Conservation (phyloP, 2,113 vertebrate species). For the Tylochromis polylepis region DNA sequence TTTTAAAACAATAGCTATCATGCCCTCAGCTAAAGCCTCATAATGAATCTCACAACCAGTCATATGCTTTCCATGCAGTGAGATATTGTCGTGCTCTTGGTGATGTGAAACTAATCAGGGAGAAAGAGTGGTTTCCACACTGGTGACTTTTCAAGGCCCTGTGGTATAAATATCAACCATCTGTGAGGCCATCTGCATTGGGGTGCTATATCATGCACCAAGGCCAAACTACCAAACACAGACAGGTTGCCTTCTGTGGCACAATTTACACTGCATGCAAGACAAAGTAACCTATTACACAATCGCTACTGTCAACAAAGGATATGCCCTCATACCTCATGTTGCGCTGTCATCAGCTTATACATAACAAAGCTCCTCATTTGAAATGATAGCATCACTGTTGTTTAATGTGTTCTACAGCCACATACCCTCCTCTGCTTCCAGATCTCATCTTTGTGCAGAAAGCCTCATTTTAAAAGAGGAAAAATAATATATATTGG, state of each 20-base stretch:
- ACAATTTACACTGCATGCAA: slow-evolving; percentile 12
- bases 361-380: slow-evolving; percentile 3
- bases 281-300: slow-evolving; percentile 13
- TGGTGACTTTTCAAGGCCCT: slow-evolving; percentile 67
- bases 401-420: not conserved
- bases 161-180: slow-evolving; percentile 77
- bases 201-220: slow-evolving; percentile 66
- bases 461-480: not conserved
- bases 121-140: slow-evolving; percentile 67
- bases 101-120: slow-evolving; percentile 65
- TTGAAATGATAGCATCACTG: not conserved
- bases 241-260: slow-evolving; percentile 53
- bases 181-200: slow-evolving; percentile 78
- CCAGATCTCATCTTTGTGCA: not conserved
- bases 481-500: not conserved
- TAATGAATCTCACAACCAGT: not conserved
- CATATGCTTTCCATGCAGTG: not conserved
- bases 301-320: slow-evolving; percentile 6
- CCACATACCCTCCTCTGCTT: not conserved
- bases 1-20: not conserved
- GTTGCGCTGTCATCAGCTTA: not conserved
- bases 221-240: slow-evolving; percentile 68
- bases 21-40: not conserved
- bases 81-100: slow-evolving; percentile 22
- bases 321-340: not conserved